Evolutionary conservation across 2,888 invertebrate genomes (phyloP).

Genomic region (Drosophila koepferae): DNA sequence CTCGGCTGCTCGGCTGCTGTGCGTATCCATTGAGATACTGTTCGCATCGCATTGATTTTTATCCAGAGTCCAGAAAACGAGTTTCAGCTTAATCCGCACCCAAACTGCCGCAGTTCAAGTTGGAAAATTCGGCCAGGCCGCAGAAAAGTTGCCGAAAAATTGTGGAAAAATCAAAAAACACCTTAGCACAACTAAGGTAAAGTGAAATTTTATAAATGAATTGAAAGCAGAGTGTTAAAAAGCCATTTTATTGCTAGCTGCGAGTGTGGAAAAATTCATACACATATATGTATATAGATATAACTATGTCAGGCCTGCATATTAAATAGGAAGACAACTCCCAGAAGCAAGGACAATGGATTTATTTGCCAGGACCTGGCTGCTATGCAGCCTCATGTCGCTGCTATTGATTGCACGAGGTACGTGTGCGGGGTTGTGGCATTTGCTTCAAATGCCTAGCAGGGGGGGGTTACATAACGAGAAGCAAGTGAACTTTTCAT

Average conservation of each 20-base stretch:
- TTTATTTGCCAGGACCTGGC: conserved; percentile 38
- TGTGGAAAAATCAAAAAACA: conserved; percentile 37
- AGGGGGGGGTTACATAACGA: conserved; percentile 59
- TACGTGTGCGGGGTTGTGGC: conserved; percentile 55
- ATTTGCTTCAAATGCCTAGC: conserved; percentile 10
- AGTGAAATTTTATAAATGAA: conserved; percentile 1
- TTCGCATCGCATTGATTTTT: conserved; percentile 72
- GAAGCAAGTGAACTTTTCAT: conserved; percentile 11
- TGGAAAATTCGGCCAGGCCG: conserved; percentile 42
- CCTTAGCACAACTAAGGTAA: conserved; percentile 41
- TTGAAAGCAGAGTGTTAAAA: background rate
- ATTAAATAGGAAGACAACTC: conserved; percentile 32
- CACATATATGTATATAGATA: background rate
- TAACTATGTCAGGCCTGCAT: conserved; percentile 45
- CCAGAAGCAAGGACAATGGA: conserved; percentile 48
- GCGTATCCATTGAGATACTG: conserved; percentile 51
- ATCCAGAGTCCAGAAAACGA: conserved; percentile 74
- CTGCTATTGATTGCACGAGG: conserved; percentile 70
- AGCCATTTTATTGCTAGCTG: background rate
- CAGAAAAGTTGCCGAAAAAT: conserved; percentile 22
- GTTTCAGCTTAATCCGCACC: conserved; percentile 74
- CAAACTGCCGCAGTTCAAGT: conserved; percentile 65
- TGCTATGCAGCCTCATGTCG: conserved; percentile 62
- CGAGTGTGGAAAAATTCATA: conserved; percentile 4
- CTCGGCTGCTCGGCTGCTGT: conserved; percentile 70